Percentiles rank a stretch among this genome's conserved stretches.
Conservation (phyloP, 2,113 vertebrate genomes). For the Centropus unirufus region DNA sequence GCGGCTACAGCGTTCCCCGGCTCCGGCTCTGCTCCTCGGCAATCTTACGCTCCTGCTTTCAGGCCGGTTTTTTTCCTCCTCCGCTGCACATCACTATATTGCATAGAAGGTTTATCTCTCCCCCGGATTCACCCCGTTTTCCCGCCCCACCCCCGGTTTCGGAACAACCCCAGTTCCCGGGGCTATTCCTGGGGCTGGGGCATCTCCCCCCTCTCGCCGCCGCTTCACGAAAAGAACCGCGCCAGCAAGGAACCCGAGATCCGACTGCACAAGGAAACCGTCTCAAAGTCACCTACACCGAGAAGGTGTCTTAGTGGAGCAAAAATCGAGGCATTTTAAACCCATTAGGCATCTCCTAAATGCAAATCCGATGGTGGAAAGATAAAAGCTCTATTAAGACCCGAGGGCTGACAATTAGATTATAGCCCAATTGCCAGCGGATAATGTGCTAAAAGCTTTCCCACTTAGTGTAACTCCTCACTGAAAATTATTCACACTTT, state of each 20-base stretch:
- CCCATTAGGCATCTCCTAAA: conserved; percentile 84
- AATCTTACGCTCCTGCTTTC: background rate
- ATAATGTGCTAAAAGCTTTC: conserved; percentile 98
- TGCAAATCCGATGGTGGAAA: conserved; percentile 86
- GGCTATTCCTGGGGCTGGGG: background rate
- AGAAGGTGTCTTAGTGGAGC: conserved; percentile 57
- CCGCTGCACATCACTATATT: background rate
- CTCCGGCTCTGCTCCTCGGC: background rate
- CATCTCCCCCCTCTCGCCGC: background rate
- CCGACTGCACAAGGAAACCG: conserved; percentile 31
- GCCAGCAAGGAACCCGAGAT: background rate
- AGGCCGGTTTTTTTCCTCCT: too few species aligned
- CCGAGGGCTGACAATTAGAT: conserved; percentile 86
- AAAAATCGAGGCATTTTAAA: conserved; percentile 79
- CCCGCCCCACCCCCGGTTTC: background rate
- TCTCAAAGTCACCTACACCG: conserved; percentile 85
- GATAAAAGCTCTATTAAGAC: conserved; percentile 82
- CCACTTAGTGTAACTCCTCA: conserved; percentile 84
- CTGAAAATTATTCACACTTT: conserved; percentile 92
- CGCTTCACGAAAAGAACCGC: background rate
- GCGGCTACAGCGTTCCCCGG: background rate
- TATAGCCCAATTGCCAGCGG: conserved; percentile 88
- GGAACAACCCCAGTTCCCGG: background rate
- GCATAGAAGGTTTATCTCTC: background rate
- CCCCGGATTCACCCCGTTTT: background rate